Conservation (phyloP, 2,113 vertebrate species). For the Calypte anna region DNA sequence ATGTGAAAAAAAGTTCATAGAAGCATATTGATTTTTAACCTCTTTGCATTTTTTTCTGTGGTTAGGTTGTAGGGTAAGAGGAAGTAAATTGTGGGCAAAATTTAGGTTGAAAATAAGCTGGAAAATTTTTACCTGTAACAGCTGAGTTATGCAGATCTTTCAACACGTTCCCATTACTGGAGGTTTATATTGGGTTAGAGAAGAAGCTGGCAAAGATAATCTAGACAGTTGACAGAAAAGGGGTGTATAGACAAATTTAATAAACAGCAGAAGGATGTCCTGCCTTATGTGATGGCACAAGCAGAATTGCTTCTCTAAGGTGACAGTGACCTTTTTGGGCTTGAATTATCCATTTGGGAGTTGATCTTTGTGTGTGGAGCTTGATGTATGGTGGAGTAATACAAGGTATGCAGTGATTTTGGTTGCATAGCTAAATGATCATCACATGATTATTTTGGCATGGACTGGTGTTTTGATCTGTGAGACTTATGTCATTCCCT, state of each 20-base stretch:
- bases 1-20: background rate
- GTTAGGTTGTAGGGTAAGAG: background rate
- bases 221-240: background rate
- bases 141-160: background rate
- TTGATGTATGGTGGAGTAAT: background rate
- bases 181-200: background rate
- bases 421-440: background rate
- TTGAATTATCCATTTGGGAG: background rate
- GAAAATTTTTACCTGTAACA: background rate
- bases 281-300: background rate
- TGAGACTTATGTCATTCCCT: background rate
- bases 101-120: background rate
- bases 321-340: background rate
- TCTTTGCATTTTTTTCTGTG: background rate
- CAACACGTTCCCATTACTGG: background rate
- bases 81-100: background rate
- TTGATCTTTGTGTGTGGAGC: background rate
- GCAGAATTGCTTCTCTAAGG: background rate
- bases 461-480: background rate
- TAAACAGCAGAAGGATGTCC: background rate
- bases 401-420: background rate
- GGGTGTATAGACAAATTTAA: background rate
- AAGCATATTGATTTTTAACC: background rate
- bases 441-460: background rate
- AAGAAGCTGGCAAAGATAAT: background rate